A percentile compares a stretch with the other conserved stretches of the same genome.
Evolutionary conservation across 2,888 invertebrate species (phyloP).

Genomic region (Euplexia lucipara): DNA sequence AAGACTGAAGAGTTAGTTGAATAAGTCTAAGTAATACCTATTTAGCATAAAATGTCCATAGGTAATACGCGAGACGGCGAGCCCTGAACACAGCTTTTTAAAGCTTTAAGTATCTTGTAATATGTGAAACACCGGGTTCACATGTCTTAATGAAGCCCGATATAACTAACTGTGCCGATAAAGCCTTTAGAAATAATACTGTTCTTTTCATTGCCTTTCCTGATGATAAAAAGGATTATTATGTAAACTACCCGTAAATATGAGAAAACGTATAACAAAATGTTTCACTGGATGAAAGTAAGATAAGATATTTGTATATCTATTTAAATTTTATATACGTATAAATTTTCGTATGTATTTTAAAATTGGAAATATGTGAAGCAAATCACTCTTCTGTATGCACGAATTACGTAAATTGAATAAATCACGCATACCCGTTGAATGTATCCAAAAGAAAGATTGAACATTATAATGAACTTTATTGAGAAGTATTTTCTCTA

Average conservation of each 20-base stretch:
- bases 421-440: background rate
- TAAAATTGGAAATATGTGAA: slow-evolving; percentile 36
- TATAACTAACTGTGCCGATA: slow-evolving; percentile 27
- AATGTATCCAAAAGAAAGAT: background rate
- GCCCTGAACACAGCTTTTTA: slow-evolving; percentile 69
- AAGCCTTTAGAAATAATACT: slow-evolving; percentile 19
- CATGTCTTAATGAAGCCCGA: slow-evolving; percentile 36
- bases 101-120: slow-evolving; percentile 63
- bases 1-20: slow-evolving; percentile 91
- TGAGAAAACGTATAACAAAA: slow-evolving; percentile 9
- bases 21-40: slow-evolving; percentile 89
- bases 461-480: background rate
- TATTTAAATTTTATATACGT: slow-evolving; percentile 43
- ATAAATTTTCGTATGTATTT: slow-evolving; percentile 41
- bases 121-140: slow-evolving; percentile 63
- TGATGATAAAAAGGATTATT: slow-evolving; percentile 17
- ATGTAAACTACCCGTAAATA: slow-evolving; percentile 21
- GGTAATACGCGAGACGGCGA: slow-evolving; percentile 81
- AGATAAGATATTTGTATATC: slow-evolving; percentile 23
- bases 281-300: slow-evolving; percentile 27
- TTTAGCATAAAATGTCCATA: slow-evolving; percentile 90
- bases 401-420: slow-evolving; percentile 11
- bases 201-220: slow-evolving; percentile 8
- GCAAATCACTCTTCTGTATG: slow-evolving; percentile 29
- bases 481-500: background rate